Conservation (phyloP, 2,113 vertebrate species). For the Polypterus senegalus region DNA sequence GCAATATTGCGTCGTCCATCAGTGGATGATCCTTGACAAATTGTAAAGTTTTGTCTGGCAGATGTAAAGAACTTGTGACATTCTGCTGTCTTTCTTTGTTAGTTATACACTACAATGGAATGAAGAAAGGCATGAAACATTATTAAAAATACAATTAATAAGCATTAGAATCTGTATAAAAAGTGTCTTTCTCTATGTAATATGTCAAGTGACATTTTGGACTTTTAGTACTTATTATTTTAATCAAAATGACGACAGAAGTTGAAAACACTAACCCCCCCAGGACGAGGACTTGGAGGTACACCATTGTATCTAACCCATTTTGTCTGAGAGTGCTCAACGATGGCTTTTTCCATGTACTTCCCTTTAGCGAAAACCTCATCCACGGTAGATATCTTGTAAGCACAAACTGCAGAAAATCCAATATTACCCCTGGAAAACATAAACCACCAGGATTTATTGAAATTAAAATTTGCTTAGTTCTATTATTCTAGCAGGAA, state of each 20-base stretch:
- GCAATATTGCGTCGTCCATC: slow-evolving; percentile 79
- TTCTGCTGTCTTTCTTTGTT: slow-evolving; percentile 60
- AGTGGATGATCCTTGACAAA: slow-evolving; percentile 92
- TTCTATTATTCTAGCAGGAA: neutral
- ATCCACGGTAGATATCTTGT: slow-evolving; percentile 68
- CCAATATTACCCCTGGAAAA: slow-evolving; percentile 78
- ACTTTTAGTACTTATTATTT: too few relatives aligned
- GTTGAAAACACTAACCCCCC: slow-evolving; percentile 61
- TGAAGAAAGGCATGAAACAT: neutral
- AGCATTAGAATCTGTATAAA: too few relatives aligned
- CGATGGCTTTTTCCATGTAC: slow-evolving; percentile 90
- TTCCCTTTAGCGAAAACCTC: slow-evolving; percentile 84
- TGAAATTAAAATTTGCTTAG: too few relatives aligned
- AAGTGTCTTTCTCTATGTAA: too few relatives aligned
- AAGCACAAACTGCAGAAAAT: slow-evolving; percentile 84
- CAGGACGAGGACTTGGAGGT: slow-evolving; percentile 73
- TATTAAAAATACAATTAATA: too few relatives aligned
- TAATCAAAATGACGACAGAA: too few relatives aligned
- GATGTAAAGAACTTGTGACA: slow-evolving; percentile 70
- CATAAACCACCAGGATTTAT: neutral
- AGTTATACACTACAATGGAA: slow-evolving; percentile 66
- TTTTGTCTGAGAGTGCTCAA: slow-evolving; percentile 88
- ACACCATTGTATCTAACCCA: slow-evolving; percentile 84
- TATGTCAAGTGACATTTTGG: too few relatives aligned
- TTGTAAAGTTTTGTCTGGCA: slow-evolving; percentile 89